Evolutionary conservation across 2,888 invertebrate genomes (phyloP).

Genomic region (Eurytoma californica): DNA sequence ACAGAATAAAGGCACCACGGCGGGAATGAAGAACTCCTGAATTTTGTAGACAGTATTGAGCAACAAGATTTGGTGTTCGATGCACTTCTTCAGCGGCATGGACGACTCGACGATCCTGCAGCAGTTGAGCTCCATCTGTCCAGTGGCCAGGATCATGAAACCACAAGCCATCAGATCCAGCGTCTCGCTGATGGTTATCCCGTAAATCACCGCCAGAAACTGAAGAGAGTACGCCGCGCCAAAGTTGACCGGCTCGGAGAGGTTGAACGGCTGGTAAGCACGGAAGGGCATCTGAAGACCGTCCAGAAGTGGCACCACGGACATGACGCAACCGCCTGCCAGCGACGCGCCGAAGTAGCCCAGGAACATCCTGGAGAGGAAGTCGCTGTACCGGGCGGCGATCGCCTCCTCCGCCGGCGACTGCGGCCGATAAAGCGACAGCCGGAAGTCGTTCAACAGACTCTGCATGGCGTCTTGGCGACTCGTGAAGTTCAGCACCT

Average conservation of each 20-base stretch:
- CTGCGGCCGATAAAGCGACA: slow-evolving; percentile 12
- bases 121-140: slow-evolving; percentile 33
- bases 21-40: slow-evolving; percentile 27
- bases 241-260: background rate
- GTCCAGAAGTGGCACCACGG: background rate
- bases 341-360: background rate
- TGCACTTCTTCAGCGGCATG: background rate
- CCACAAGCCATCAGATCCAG: slow-evolving; percentile 36
- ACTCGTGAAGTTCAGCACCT: slow-evolving; percentile 22
- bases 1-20: slow-evolving; percentile 19
- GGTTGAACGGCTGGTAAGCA: background rate
- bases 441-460: slow-evolving; percentile 8
- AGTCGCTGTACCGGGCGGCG: background rate
- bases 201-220: slow-evolving; percentile 19
- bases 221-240: slow-evolving; percentile 12
- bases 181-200: slow-evolving; percentile 20
- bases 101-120: background rate
- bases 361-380: slow-evolving; percentile 7
- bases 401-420: slow-evolving; percentile 25
- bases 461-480: slow-evolving; percentile 4
- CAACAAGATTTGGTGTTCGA: slow-evolving; percentile 36
- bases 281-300: slow-evolving; percentile 5
- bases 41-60: slow-evolving; percentile 12
- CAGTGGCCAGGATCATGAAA: slow-evolving; percentile 37
- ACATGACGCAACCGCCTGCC: background rate